Evolutionary conservation across 2,888 invertebrate species (phyloP), one percentile per base, ranked within the genome.

Genomic region (Agrotis segetum): DNA sequence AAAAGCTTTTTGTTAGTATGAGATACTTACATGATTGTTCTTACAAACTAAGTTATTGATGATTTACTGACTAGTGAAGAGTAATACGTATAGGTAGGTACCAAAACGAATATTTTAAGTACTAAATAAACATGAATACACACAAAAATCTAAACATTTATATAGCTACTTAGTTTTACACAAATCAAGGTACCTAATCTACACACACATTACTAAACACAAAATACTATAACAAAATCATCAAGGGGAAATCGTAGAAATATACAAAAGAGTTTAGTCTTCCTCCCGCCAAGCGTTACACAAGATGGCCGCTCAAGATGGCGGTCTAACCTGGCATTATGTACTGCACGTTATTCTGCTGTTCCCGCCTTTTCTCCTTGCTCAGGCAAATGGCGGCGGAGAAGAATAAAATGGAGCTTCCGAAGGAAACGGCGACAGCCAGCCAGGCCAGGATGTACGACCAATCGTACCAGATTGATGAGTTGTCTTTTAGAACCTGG

Each of bases 391-490:
- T 97, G 82, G 98, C 98, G 71, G 98, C 98, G 86, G 97, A 97
- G 96, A 98, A 97, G 97, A 98, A 98, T 86, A 98, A 95, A 87
- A 98, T 96, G 86, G 98, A 97, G 85, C 98, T 97, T 83, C 97
- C 97, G 90, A 98, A 97, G 88, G 97, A 97, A 87, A 97, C 97
- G 72, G 97, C 98, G 79, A 98, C 98, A 77, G 98, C 97, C 87
- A 98, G 96, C 98, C 98, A 98, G 85, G 98, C 98, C 85, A 98
- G 96, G 90, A 98, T 97, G 97, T 98, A 98, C 87, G 98, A 98
- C 98, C 98, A 98, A 90, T 98, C 98, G 96, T 98, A 98, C 96
- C 97, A 97, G 84, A 97, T 97, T 87, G 97, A 97, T 61, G 97
- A 96, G 96, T 97, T 97, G 92, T 97, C 97, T 96, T 97, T 97